These are phyloP conservation scores for Synanceia verrucosa DNA, from an alignment of 2,797 vertebrate genomes.

Conservation along the genomic window DNA sequence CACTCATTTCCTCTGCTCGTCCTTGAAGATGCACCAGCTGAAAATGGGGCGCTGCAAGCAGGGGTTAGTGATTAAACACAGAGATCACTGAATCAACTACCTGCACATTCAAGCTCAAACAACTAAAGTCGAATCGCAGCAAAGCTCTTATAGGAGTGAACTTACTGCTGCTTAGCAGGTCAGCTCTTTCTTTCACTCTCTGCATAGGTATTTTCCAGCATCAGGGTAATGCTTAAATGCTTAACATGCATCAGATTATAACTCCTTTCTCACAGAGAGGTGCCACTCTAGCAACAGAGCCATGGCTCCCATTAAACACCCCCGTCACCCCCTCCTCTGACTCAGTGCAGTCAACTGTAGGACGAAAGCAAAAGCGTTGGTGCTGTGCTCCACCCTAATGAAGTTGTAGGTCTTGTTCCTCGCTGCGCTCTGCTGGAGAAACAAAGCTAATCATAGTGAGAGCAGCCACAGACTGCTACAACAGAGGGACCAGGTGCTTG, in stretches of 20 bases:
- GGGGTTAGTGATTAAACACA: slow-evolving; percentile 40
- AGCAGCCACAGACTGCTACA: slow-evolving; percentile 66
- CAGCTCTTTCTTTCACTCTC: slow-evolving; percentile 32
- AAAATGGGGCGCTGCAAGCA: slow-evolving; percentile 34
- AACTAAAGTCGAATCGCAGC: slow-evolving; percentile 51
- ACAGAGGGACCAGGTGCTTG: slow-evolving; percentile 79
- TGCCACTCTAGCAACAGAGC: slow-evolving; percentile 2
- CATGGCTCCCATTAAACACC: slow-evolving; percentile 17
- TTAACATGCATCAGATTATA: slow-evolving; percentile 45
- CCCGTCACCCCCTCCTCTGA: slow-evolving; percentile 26
- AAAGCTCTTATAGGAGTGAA: slow-evolving; percentile 47
- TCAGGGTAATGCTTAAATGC: not conserved
- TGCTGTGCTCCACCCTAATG: slow-evolving; percentile 67
- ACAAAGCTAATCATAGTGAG: slow-evolving; percentile 80
- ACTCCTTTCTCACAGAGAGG: slow-evolving; percentile 21
- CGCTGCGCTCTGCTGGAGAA: slow-evolving; percentile 75
- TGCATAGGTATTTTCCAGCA: not conserved
- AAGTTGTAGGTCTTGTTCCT: slow-evolving; percentile 79
- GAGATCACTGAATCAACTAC: slow-evolving; percentile 28
- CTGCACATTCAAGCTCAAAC: slow-evolving; percentile 41
- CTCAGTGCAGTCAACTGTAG: slow-evolving; percentile 68
- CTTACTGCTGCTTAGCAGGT: slow-evolving; percentile 52
- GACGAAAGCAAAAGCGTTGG: slow-evolving; percentile 53
- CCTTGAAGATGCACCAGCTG: slow-evolving; percentile 56
- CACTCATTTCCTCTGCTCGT: slow-evolving; percentile 61